Base-by-base conservation (phyloP, 2,797 vertebrate species). In the Coendou prehensilis region DNA sequence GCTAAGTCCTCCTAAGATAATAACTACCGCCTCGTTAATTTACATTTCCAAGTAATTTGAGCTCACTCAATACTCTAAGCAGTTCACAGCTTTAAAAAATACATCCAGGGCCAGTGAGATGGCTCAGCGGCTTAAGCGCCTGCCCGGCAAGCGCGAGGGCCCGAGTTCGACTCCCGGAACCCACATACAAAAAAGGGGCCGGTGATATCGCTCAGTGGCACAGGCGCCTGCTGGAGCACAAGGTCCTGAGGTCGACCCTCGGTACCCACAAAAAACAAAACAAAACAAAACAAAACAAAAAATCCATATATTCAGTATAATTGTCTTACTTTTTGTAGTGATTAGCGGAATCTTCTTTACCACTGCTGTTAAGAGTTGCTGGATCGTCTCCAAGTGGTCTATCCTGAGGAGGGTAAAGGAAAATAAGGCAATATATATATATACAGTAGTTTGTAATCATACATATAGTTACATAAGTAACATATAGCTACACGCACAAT, bases 321-420 rank as follows among this genome's bases (percentile, higher is more conserved):
- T 10, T 64, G 28, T 96, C 99, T 99, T 98, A 99, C 99, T 99
- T 98, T 99, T 99, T 93, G 99, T 99, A 94, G 99, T 99, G 97
- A 99, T 99, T 96, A 99, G 98, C 41, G 99, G 99, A 97, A 99
- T 99, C 97, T 99, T 99, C 98, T 99, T 99, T 97, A 99, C 99
- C 79, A 99, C 98, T 2, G 99, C 99, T 50, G 99, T 99, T 98
- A 99, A 97, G 97, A 99, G 99, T 97, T 99, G 99, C 98, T 99
- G 99, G 98, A 99, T 97, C 54, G 99, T 99, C 97, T 99, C 99
- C 97, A 99, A 98, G 98, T 99, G 99, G 92, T 99, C 99, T 89
- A 99, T 98, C 98, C 99, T 99, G 98, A 91, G 97, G 97, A 86
- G 85, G 81, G 97, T 26, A 97, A 89, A 95, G 96, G 56, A 96